phyloP scores from a whole-genome alignment of 1,140 invertebrate species.

The Procambarus clarkii region DNA sequence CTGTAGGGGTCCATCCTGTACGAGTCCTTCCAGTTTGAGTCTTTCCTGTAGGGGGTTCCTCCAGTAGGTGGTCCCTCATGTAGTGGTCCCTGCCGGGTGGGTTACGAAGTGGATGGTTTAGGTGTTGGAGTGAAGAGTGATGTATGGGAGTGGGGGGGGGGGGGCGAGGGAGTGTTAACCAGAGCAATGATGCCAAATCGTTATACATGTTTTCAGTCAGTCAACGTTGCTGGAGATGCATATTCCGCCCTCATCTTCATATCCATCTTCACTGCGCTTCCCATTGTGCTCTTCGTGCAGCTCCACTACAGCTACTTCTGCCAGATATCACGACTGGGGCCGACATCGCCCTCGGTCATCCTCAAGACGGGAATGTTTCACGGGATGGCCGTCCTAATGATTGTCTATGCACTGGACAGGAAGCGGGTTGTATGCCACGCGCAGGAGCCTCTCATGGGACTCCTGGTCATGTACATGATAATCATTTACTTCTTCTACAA shows the following conservation, averaged over 20 bases:
- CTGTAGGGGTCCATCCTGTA: no score
- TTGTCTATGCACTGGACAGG: conserved; percentile 65
- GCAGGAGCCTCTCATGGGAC: conserved; percentile 69
- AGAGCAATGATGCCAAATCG: not conserved
- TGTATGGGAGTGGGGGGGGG: not conserved
- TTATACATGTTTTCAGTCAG: conserved; percentile 22
- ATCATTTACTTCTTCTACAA: conserved; percentile 70
- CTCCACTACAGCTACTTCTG: conserved; percentile 60
- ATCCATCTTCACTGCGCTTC: conserved; percentile 49
- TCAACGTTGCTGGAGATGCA: conserved; percentile 63
- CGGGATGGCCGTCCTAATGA: conserved; percentile 56
- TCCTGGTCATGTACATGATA: conserved; percentile 70
- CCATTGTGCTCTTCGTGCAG: conserved; percentile 44
- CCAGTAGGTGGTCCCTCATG: no score
- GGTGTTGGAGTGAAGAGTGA: no score
- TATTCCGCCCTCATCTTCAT: conserved; percentile 65
- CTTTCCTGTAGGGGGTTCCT: no score
- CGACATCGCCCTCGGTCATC: conserved; percentile 16
- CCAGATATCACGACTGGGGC: conserved; percentile 35
- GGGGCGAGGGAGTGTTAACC: no score
- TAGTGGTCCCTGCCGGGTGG: not conserved
- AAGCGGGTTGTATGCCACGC: conserved; percentile 67
- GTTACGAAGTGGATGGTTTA: not conserved
- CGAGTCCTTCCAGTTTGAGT: no score
- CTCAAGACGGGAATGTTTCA: conserved; percentile 47